Conservation (phyloP, 2,113 vertebrate genomes). For the Daboia siamensis region DNA sequence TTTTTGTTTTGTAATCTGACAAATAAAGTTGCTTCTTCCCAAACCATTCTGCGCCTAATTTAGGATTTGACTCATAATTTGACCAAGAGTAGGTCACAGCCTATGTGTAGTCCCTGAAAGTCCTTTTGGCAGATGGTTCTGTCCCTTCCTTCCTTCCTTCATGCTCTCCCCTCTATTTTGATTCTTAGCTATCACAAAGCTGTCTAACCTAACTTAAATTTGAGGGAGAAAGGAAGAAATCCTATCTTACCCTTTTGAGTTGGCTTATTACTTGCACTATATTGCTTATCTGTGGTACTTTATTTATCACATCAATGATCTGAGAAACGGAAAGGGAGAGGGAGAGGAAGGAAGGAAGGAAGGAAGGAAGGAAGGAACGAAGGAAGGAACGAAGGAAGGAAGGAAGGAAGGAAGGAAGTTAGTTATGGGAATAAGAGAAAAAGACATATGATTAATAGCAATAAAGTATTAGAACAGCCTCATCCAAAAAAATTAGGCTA, state of each 20-base stretch:
- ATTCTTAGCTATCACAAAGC: background rate
- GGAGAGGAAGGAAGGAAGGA: background rate
- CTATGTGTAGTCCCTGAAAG: background rate
- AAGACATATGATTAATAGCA: background rate
- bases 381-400: background rate
- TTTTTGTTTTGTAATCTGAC: background rate
- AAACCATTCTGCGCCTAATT: background rate
- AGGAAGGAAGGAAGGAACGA: background rate
- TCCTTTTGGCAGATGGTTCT: background rate
- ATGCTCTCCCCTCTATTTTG: background rate
- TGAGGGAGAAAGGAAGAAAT: background rate
- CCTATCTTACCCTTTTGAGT: slow-evolving; percentile 25
- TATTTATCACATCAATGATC: slow-evolving; percentile 2
- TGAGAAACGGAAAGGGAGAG: background rate
- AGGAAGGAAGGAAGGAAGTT: background rate
- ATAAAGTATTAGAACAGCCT: background rate
- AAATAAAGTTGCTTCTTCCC: background rate
- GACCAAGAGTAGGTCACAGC: background rate
- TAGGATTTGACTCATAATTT: background rate
- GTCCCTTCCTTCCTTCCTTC: background rate
- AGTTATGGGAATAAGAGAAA: background rate
- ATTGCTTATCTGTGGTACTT: background rate
- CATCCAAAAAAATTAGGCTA: background rate
- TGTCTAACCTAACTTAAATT: background rate
- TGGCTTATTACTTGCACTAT: slow-evolving; percentile 1